A percentile compares a stretch with the other conserved stretches of the same genome.
Conservation (phyloP, 2,888 invertebrate genomes). For the Altica lythri region DNA sequence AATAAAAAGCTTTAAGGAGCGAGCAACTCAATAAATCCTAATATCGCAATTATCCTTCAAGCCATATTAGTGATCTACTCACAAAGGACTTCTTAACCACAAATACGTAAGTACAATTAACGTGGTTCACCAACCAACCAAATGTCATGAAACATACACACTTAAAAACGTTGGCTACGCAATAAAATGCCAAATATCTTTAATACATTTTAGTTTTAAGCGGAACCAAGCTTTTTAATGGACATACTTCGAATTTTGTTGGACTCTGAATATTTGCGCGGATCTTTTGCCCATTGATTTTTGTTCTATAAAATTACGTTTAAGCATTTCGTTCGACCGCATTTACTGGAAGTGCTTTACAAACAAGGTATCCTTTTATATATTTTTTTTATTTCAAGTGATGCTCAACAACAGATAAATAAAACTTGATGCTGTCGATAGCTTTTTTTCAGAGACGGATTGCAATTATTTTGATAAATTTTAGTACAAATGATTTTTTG, state of each 20-base stretch:
- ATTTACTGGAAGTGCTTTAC: slow-evolving; percentile 46
- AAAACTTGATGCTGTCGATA: slow-evolving; percentile 15
- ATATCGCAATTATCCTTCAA: slow-evolving; percentile 11
- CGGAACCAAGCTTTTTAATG: slow-evolving; percentile 40
- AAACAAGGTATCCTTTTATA: slow-evolving; percentile 43
- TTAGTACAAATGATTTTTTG: too few relatives aligned
- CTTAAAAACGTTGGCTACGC: slow-evolving; percentile 43
- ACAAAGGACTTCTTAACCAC: slow-evolving; percentile 15
- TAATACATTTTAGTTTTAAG: slow-evolving; percentile 48
- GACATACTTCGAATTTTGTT: slow-evolving; percentile 44
- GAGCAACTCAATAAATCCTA: slow-evolving; percentile 12
- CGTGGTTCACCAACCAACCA: slow-evolving; percentile 36
- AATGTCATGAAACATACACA: slow-evolving; percentile 36
- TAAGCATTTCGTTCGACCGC: slow-evolving; percentile 44
- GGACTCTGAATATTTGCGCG: slow-evolving; percentile 43
- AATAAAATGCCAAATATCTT: slow-evolving; percentile 48
- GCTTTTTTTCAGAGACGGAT: not conserved
- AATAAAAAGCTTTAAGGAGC: not conserved
- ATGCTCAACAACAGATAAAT: slow-evolving; percentile 33
- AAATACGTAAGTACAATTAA: slow-evolving; percentile 36
- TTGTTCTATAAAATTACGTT: slow-evolving; percentile 50
- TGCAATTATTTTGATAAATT: too few relatives aligned
- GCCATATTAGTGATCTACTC: slow-evolving; percentile 23
- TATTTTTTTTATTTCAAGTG: slow-evolving; percentile 36
- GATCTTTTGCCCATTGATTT: slow-evolving; percentile 48